These are phyloP conservation scores for Saccostrea cuccullata DNA, from an alignment of 1,140 invertebrate genomes.

Conservation along the genomic window DNA sequence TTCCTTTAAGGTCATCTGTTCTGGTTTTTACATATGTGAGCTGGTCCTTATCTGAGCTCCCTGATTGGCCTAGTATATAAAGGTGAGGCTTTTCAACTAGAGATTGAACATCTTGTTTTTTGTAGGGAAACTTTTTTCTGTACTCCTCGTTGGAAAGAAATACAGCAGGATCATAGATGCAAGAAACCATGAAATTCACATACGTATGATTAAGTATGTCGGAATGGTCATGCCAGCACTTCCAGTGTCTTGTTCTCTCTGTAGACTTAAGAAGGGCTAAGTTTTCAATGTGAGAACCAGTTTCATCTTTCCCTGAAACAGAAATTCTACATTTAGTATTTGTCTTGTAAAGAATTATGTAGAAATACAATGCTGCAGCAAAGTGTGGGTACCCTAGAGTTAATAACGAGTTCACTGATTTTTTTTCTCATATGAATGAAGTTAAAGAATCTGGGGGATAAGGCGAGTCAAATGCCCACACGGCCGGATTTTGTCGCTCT, in stretches of 20 bases:
- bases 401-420: too few relatives aligned
- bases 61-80: slow-evolving; percentile 44
- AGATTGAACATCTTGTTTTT: slow-evolving; percentile 18
- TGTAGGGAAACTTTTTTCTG: neutral
- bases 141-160: slow-evolving; percentile 39
- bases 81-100: slow-evolving; percentile 40
- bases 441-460: too few relatives aligned
- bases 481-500: too few relatives aligned
- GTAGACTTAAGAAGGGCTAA: neutral
- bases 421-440: too few relatives aligned
- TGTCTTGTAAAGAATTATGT: too few relatives aligned
- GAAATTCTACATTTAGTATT: too few relatives aligned
- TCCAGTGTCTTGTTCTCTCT: slow-evolving; percentile 35
- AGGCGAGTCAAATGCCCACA: too few relatives aligned
- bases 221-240: slow-evolving; percentile 43
- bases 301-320: too few relatives aligned
- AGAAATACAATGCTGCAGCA: too few relatives aligned
- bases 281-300: neutral
- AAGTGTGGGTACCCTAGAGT: too few relatives aligned
- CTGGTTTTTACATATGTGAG: neutral
- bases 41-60: neutral
- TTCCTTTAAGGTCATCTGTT: neutral
- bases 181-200: slow-evolving; percentile 34
- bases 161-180: slow-evolving; percentile 34
- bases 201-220: slow-evolving; percentile 40